Conservation (phyloP, 1,140 invertebrate genomes). For the Pseudomyrmex sp. region DNA sequence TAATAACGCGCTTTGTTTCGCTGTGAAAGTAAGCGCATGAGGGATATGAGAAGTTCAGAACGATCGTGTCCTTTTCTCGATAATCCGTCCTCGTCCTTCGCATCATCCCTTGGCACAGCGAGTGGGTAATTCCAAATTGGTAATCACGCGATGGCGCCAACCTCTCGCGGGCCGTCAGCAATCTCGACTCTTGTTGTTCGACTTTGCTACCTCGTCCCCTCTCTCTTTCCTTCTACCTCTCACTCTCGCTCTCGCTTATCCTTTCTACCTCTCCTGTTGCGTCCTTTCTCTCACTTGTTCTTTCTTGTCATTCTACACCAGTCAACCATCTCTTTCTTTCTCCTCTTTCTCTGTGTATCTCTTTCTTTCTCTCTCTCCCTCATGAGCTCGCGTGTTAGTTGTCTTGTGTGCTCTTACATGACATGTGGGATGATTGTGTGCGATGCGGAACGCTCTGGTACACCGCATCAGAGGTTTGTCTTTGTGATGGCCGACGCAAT, state of each 20-base stretch:
- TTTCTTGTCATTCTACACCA: conserved; percentile 42
- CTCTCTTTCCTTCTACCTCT: conserved; percentile 46
- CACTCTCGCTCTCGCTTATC: conserved; percentile 45
- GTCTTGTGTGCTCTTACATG: conserved; percentile 51
- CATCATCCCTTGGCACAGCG: conserved; percentile 68
- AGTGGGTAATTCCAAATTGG: conserved; percentile 85
- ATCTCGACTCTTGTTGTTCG: conserved; percentile 83
- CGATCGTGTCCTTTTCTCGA: conserved; percentile 57
- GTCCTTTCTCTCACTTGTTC: conserved; percentile 24
- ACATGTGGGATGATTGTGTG: conserved; percentile 82
- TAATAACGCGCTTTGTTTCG: conserved; percentile 38
- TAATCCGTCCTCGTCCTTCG: conserved; percentile 75
- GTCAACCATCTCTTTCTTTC: conserved; percentile 4
- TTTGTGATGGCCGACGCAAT: conserved; percentile 83
- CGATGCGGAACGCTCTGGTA: conserved; percentile 78
- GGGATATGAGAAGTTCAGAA: conserved; percentile 19
- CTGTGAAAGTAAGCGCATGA: conserved; percentile 32
- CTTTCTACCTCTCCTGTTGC: conserved; percentile 41
- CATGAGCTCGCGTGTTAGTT: conserved; percentile 29
- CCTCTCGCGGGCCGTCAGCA: conserved; percentile 83
- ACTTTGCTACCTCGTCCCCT: conserved; percentile 60
- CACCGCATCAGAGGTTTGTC: conserved; percentile 82
- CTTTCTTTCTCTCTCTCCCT: neutral
- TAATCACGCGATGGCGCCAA: conserved; percentile 86
- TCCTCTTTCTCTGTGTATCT: neutral